Percentiles rank a stretch among this genome's conserved stretches.
phyloP scores from a whole-genome alignment of 30 jellyfish, hydroid and myxozoan genomes.

The Cassiopea andromeda region DNA sequence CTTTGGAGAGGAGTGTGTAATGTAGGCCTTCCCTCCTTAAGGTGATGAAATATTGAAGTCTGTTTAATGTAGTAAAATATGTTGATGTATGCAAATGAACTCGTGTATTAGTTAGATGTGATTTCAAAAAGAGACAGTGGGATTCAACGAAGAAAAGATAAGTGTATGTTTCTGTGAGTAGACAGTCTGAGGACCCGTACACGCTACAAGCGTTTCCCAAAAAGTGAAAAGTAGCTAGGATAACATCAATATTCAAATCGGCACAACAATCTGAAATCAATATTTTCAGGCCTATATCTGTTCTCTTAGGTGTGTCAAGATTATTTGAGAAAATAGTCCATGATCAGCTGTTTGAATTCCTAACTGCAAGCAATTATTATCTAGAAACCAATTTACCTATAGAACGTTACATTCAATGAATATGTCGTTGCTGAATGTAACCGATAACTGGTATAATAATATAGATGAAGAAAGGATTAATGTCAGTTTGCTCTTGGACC shows the following conservation, averaged over 20 bases:
- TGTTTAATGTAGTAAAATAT: too few relatives aligned
- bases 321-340: slow-evolving; percentile 16
- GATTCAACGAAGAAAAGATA: too few relatives aligned
- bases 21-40: too few relatives aligned
- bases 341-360: slow-evolving; percentile 36
- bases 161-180: too few relatives aligned
- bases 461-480: slow-evolving; percentile 8
- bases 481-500: not conserved
- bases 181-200: too few relatives aligned
- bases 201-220: not conserved
- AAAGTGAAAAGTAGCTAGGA: slow-evolving; percentile 18
- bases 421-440: slow-evolving; percentile 27
- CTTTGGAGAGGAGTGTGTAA: not conserved
- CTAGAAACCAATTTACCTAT: slow-evolving; percentile 27
- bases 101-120: too few relatives aligned
- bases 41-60: too few relatives aligned
- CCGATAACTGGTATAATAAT: slow-evolving; percentile 42
- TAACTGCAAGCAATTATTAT: slow-evolving; percentile 18
- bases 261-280: slow-evolving; percentile 4
- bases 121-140: too few relatives aligned
- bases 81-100: too few relatives aligned
- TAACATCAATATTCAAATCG: slow-evolving; percentile 34
- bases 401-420: slow-evolving; percentile 33
- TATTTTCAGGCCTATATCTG: slow-evolving; percentile 18
- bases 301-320: slow-evolving; percentile 22